Evolutionary conservation across 2,113 vertebrate species (phyloP), one percentile per base, ranked within the genome.

Genomic region (Ammodytes marinus): DNA sequence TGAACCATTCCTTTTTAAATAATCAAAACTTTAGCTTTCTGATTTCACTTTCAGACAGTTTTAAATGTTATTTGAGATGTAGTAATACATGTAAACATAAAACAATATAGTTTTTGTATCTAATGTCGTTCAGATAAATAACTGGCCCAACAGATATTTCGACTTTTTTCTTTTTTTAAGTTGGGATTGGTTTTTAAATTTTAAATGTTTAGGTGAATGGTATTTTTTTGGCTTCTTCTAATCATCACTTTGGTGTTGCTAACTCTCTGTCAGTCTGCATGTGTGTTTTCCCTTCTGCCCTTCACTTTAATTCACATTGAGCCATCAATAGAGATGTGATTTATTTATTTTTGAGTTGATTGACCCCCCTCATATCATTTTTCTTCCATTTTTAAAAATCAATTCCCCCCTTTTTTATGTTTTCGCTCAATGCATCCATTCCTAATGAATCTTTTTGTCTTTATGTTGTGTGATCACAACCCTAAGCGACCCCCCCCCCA

Each of bases 221-320:
- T n/a, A 6, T 72, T 42, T 14, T 42, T 75, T 60, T 63, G 57
- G 39, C 59, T 73, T 42, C 54, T 57, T 63, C 53, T 84, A 40
- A 71, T 67, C 64, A 15, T 59, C 39, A n/a, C 43, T 43, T 37
- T 76, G 50, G 35, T 15, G 67, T 75, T 84, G 59, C 50, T 81
- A 49, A 55, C 74, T 93, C 92, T 93, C 86, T 95, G 89, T 94
- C 93, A 63, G 94, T 93, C 60, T 92, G 88, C 94, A 90, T 82
- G 94, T 67, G 50, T 78, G 55, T 17, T 40, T 13, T 88, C 93
- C 89, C 90, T 92, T 68, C 14, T 50, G 1, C 15, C 54, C 15
- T 52, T 71, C 72, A 27, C 53, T 81, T 46, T 19, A 37, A 45
- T 67, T 27, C 19, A 43, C 74, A 55, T 80, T 58, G 42, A 75